Evolutionary conservation across 2,797 vertebrate genomes (phyloP), one percentile per base, ranked within the genome.

Genomic region (Bradypodion ventrale): DNA sequence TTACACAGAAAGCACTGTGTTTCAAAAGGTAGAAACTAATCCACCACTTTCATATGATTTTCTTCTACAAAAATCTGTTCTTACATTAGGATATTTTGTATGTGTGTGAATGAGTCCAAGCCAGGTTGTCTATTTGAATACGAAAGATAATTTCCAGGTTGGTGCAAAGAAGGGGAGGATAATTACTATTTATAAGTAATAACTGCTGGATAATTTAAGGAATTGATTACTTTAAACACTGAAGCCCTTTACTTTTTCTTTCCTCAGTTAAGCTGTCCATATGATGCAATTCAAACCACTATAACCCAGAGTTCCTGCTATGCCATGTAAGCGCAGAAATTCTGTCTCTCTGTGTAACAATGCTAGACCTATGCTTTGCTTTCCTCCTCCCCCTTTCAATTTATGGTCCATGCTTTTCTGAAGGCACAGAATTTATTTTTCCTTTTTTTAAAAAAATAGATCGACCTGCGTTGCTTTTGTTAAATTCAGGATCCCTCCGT

Each of bases 11-110:
- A 98, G 96, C 95, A 95, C 94, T 90, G 93, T 94, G 92, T 95
- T 97, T 97, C 94, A 96, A 96, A 97, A 97, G 95, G 95, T 95
- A 91, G 94, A 96, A 96, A 96, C 94, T 94, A 96, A 97, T 96
- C 95, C 93, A 87, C 88, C 94, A 96, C 95, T 96, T 96, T 96
- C 88, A 96, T 96, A 96, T 96, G 92, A 96, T 94, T 85, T 95
- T 93, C 93, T 93, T 90, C 88, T 93, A 93, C 92, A 96, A 96
- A 96, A 95, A 96, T 93, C 93, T 95, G 85, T 91, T 93, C 92
- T 92, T 92, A 95, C 92, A 94, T 95, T 95, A 94, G 87, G 86
- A 93, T 91, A 88, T 93, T 87, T 92, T 93, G 91, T 70, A 9
- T 29, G 5, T 66, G 37, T 21, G 56, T 63, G 73, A 62, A 82